Conservation (phyloP, 1,140 invertebrate species). For the Mycetomoellerius zeteki region DNA sequence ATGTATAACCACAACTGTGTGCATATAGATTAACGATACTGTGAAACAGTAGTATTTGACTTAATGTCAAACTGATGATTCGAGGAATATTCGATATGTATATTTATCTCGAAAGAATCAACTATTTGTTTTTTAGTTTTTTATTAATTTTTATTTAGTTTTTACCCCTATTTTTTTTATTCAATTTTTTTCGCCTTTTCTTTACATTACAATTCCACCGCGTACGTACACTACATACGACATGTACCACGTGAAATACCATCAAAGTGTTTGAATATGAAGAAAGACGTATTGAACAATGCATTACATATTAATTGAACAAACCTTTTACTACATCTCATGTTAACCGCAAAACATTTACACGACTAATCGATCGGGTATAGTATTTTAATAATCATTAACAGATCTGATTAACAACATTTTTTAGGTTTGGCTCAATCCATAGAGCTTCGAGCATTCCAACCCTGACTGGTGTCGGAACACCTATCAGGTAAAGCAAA, state of each 20-base stretch:
- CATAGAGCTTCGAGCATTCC: conserved; percentile 96
- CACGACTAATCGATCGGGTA: conserved; percentile 47
- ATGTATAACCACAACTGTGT: conserved; percentile 32
- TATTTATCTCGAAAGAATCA: background rate
- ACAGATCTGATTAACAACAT: conserved; percentile 78
- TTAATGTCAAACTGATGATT: conserved; percentile 28
- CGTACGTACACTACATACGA: background rate
- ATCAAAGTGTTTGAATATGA: background rate
- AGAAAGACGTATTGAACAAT: background rate
- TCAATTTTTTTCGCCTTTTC: background rate
- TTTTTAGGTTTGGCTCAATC: conserved; percentile 89
- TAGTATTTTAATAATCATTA: conserved; percentile 73
- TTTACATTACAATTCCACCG: background rate
- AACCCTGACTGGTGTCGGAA: conserved; percentile 92
- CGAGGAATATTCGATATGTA: conserved; percentile 45
- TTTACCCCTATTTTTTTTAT: background rate
- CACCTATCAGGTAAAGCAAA: conserved; percentile 91
- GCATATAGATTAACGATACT: conserved; percentile 20
- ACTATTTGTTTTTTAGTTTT: background rate
- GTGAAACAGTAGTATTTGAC: background rate
- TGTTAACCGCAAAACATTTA: conserved; percentile 46
- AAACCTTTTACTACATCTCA: conserved; percentile 15
- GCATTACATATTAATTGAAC: conserved; percentile 21
- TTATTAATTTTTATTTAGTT: background rate
- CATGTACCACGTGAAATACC: conserved; percentile 1